A percentile compares a stretch with the other conserved stretches of the same genome.
Conservation (phyloP, 1,140 invertebrate genomes). For the Arctopsyche grandis region DNA sequence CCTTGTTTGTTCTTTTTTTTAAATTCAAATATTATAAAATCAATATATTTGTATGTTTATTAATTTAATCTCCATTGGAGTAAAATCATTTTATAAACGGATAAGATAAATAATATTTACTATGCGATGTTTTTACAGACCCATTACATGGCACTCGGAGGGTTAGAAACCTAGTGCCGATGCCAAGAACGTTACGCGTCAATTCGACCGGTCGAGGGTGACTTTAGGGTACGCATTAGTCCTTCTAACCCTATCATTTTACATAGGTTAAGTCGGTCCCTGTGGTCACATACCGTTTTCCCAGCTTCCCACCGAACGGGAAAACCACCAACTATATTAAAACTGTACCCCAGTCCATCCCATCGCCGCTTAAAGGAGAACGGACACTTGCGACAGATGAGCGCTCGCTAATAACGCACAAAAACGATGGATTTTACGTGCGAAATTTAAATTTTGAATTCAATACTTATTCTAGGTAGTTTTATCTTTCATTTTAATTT, state of each 20-base stretch:
- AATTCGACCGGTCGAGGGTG: constrained; percentile 38
- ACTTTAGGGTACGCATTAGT: constrained; percentile 49
- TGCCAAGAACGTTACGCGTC: constrained; percentile 33
- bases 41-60: too few species aligned
- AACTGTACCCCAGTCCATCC: constrained; percentile 33
- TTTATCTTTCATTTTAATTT: too few species aligned
- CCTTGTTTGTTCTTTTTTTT: too few species aligned
- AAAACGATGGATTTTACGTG: background rate
- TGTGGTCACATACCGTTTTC: constrained; percentile 50
- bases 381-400: background rate
- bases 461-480: too few species aligned
- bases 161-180: constrained; percentile 35
- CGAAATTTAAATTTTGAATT: background rate
- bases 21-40: too few species aligned
- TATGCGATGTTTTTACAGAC: too few species aligned
- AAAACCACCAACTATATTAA: constrained; percentile 47
- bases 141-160: background rate
- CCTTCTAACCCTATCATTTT: constrained; percentile 52
- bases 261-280: constrained; percentile 52
- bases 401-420: background rate
- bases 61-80: too few species aligned
- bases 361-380: background rate
- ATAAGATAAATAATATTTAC: too few species aligned
- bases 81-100: too few species aligned
- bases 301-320: constrained; percentile 2